Evolutionary conservation across 2,888 invertebrate genomes (phyloP), one percentile per base, ranked within the genome.

Genomic region (Aspidiotus rigidus): DNA sequence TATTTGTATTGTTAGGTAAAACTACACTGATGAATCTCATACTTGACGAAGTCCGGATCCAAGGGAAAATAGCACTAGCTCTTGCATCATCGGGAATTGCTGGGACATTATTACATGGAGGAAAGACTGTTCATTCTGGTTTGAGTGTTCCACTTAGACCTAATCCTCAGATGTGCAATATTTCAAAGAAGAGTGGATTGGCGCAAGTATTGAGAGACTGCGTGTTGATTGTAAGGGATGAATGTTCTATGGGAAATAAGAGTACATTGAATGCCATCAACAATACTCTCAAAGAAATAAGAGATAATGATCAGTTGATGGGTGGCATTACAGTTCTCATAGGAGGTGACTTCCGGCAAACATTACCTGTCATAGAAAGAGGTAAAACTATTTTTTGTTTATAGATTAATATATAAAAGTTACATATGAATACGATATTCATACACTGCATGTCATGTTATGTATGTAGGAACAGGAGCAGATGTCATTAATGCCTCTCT

Each of bases 81-180:
- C 72, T 79, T 28, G 78, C 79, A 11, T 79, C 77, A 53, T 79
- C 79, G 8, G 79, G 79, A 10, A 80, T 80, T 71, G 79, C 79
- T 17, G 78, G 79, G 9, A 79, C 77, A 15, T 74, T 80, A 41
- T 71, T 80, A 15, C 74, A 75, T 59, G 74, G 74, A 16, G 77
- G 77, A 7, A 62, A 76, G 72, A 79, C 78, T 55, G 77, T 77
- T 13, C 78, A 79, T 75, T 77, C 76, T 11, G 73, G 74, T 44
- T 74, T 79, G 2, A 77, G 78, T 70, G 71, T 78, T 70, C 77
- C 77, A 59, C 71, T 79, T 0, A 55, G n/a, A 17, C 42, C 16
- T 11, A 15, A 9, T 11, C 7, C 7, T 5, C 13, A 28, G 42
- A 40, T 54, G 17, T 70, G 70, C 53, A 64, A 64, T 41, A 64